Evolutionary conservation across 2,113 vertebrate genomes (phyloP).

Genomic region (Piaya cayana): DNA sequence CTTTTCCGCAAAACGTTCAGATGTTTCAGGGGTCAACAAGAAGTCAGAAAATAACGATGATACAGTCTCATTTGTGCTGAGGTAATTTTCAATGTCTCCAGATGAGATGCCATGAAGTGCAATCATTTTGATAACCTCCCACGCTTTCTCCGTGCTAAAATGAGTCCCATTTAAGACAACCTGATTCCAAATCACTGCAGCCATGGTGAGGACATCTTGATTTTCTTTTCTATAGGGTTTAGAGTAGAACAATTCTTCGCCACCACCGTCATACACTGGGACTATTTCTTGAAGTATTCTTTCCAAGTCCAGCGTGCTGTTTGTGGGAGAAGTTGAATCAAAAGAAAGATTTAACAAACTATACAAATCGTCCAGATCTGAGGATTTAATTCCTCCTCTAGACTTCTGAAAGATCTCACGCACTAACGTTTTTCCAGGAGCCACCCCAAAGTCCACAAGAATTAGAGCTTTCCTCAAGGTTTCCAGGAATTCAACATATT

Average conservation of each 20-base stretch:
- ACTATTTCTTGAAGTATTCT: not conserved
- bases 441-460: conserved; percentile 20
- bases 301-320: not conserved
- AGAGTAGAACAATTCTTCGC: not conserved
- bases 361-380: not conserved
- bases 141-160: conserved; percentile 27
- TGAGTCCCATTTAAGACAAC: conserved; percentile 15
- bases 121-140: conserved; percentile 52
- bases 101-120: not conserved
- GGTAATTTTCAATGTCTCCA: conserved; percentile 27
- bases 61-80: not conserved
- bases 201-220: conserved; percentile 12
- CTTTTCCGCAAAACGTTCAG: conserved; percentile 14
- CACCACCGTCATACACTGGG: not conserved
- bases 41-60: conserved; percentile 47
- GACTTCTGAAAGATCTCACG: conserved; percentile 2
- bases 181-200: conserved; percentile 44
- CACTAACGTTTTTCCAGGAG: not conserved
- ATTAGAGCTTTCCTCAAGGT: conserved; percentile 22
- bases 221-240: not conserved
- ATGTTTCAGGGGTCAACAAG: not conserved
- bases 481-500: conserved; percentile 49
- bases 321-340: not conserved
- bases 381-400: not conserved
- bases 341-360: not conserved